phyloP scores from a whole-genome alignment of 2,113 vertebrate species.

The Furnarius figulus region DNA sequence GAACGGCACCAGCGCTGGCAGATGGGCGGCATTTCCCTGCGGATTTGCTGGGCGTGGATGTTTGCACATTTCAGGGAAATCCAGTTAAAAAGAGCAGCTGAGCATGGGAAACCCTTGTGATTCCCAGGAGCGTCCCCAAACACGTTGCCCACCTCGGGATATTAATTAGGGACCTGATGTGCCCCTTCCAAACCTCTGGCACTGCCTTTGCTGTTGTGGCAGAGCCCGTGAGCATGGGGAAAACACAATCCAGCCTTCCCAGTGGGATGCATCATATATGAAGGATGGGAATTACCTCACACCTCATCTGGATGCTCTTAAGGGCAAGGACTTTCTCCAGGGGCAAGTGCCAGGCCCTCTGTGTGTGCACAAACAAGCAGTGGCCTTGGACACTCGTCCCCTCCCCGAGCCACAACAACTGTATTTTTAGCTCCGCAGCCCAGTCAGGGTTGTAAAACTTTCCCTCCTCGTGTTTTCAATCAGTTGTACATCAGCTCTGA shows the following conservation, averaged over 20 bases:
- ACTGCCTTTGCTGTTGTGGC: neutral
- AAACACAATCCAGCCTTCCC: fast-evolving
- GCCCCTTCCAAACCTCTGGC: neutral
- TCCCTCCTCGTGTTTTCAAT: neutral
- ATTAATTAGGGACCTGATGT: fast-evolving
- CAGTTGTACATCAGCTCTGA: fast-evolving
- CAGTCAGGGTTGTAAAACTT: neutral
- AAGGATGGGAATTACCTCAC: fast-evolving
- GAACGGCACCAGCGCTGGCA: neutral
- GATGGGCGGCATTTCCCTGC: fast-evolving
- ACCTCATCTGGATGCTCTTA: neutral
- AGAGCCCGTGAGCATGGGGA: fast-evolving
- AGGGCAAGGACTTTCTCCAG: neutral
- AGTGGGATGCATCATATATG: fast-evolving
- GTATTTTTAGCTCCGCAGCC: neutral
- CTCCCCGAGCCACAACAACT: fast-evolving
- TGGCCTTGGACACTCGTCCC: neutral
- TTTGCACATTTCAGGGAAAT: neutral
- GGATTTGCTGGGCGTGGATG: neutral
- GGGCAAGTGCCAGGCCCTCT: fast-evolving
- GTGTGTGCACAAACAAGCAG: neutral
- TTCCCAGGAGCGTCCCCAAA: neutral
- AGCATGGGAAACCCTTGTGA: neutral
- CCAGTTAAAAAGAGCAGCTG: neutral
- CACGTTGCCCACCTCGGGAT: fast-evolving